Conservation (phyloP, 1,140 invertebrate species). For the Sinella curviseta region DNA sequence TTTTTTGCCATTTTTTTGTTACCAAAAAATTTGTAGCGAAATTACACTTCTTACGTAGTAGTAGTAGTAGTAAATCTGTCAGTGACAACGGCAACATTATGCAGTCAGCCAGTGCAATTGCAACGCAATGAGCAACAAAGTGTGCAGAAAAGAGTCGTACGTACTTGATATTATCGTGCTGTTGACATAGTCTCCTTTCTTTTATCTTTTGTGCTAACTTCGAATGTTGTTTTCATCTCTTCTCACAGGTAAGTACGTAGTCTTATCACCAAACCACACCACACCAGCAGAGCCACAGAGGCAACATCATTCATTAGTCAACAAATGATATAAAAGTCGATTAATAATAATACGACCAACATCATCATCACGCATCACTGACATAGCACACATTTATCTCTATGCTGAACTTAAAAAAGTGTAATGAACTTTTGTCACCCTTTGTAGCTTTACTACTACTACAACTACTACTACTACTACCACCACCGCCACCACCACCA, state of each 20-base stretch:
- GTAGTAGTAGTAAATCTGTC: background rate
- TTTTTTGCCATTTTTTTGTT: too few relatives aligned
- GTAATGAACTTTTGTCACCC: conserved; percentile 27
- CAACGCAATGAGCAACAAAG: too few relatives aligned
- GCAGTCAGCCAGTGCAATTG: too few relatives aligned
- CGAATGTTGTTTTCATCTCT: background rate
- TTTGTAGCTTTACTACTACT: conserved; percentile 14
- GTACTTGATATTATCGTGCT: too few relatives aligned
- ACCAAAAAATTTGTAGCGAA: too few relatives aligned
- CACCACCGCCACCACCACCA: background rate
- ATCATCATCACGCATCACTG: conserved; percentile 9
- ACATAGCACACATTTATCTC: conserved; percentile 13
- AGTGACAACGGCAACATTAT: background rate
- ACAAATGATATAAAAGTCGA: conserved; percentile 20
- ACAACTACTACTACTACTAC: background rate
- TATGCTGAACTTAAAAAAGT: conserved; percentile 25
- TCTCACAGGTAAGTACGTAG: background rate
- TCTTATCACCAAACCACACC: background rate
- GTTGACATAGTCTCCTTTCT: background rate
- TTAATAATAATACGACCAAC: conserved; percentile 19
- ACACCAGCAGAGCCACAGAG: too few relatives aligned
- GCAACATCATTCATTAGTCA: conserved; percentile 6
- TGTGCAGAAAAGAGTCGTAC: too few relatives aligned
- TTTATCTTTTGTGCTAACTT: background rate
- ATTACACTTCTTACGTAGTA: too few relatives aligned